phyloP scores from a whole-genome alignment of 2,888 invertebrate species.

The Pharmacophagus antenor region DNA sequence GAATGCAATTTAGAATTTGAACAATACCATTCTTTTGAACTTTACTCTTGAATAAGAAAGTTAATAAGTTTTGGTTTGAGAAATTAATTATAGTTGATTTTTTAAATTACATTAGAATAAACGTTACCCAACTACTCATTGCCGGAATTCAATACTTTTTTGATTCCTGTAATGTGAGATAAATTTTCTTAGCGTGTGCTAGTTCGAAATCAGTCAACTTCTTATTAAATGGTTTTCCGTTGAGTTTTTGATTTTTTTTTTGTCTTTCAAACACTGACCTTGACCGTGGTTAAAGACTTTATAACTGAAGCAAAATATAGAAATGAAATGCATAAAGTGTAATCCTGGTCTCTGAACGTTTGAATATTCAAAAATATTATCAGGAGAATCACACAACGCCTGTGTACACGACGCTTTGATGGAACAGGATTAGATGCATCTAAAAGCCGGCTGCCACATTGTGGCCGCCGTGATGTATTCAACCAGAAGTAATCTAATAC shows the following conservation, averaged over 20 bases:
- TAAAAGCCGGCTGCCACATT: conserved; percentile 25
- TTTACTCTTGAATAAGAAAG: no score
- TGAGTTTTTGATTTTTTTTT: neutral
- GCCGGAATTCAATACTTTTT: no score
- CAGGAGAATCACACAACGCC: conserved; percentile 11
- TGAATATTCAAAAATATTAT: conserved; percentile 8
- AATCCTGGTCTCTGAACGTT: neutral
- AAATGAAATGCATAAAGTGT: neutral
- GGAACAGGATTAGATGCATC: conserved; percentile 28
- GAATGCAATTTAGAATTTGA: conserved; percentile 21
- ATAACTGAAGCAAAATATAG: neutral
- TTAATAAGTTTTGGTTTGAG: neutral
- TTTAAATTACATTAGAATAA: no score
- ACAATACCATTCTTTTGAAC: neutral
- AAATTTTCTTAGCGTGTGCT: no score
- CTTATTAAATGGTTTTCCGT: no score
- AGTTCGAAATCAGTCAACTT: no score
- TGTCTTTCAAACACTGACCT: no score
- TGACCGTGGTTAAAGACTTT: neutral
- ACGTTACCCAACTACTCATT: no score
- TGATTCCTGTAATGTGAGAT: no score
- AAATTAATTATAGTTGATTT: no score
- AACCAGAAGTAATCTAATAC: conserved; percentile 31
- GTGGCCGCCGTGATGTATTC: conserved; percentile 28
- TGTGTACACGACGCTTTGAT: conserved; percentile 21